Conservation (phyloP, 53 echinoderm and acorn worm genomes). For the Holothuria leucospilota region DNA sequence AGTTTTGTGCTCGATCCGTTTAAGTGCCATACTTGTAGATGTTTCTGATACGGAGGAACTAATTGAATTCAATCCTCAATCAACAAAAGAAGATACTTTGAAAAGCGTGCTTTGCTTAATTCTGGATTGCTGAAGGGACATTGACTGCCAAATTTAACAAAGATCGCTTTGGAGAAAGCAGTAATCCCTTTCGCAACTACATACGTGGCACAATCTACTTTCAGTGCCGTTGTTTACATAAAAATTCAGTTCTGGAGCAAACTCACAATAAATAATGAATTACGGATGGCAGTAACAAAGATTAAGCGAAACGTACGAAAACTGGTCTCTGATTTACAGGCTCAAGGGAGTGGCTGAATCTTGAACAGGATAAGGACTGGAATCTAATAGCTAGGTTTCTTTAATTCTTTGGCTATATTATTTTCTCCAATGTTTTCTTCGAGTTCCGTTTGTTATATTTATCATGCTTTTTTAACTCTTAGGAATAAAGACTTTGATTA, state of each 20-base stretch:
- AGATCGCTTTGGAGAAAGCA: no score
- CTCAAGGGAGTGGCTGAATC: constrained; percentile 1
- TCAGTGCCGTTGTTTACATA: no score
- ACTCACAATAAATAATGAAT: background rate
- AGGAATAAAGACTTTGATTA: no score
- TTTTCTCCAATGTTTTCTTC: no score
- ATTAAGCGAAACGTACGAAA: constrained; percentile 5
- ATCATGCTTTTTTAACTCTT: no score
- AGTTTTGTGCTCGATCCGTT: background rate
- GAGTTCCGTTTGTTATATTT: no score
- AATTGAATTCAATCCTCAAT: no score
- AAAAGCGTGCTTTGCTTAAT: background rate
- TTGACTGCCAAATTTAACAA: constrained; percentile 8
- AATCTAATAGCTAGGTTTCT: background rate
- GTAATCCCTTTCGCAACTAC: constrained; percentile 17
- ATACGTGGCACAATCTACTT: background rate
- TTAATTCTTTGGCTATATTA: background rate
- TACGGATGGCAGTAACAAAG: background rate
- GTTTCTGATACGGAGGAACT: background rate
- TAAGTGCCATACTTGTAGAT: background rate
- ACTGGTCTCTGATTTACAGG: background rate
- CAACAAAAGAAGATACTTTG: no score
- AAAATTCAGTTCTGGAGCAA: background rate
- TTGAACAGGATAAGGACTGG: no score
- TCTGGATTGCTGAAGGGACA: background rate